Base-by-base conservation (phyloP, 2,797 vertebrate genomes). In the Ctenopoma kingsleyae region DNA sequence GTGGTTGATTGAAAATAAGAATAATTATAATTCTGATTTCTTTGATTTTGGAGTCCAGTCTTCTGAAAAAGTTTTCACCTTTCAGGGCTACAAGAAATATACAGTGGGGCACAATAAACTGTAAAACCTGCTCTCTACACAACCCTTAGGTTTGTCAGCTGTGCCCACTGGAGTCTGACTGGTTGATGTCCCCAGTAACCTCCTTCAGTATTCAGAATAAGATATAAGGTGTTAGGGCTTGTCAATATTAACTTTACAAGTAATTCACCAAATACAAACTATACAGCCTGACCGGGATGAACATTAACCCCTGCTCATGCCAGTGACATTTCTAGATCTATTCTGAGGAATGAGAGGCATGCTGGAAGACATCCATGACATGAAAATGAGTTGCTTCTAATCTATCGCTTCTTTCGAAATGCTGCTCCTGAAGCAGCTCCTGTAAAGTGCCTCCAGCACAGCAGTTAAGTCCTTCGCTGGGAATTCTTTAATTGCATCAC, bases 401-500 rank as follows among this genome's bases (percentile, higher is more conserved):
- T 83, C 74, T 23, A 10, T 17, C 27, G 30, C 76, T 80, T 69
- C 30, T 65, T 71, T 53, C 1, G 32, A 69, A 67, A 27, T 48
- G 50, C 36, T 27, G 49, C 47, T 83, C 51, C 58, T 62, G 55
- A 59, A 66, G 54, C 17, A 8, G 62, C 53, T 71, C 48, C 55
- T 27, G 71, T 71, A 60, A 77, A 61, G 67, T 46, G 67, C 68
- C 65, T 74, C 47, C 50, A 82, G 84, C 71, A 58, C 79, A 55
- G 69, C 51, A 52, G 54, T 81, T 63, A 66, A 71, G 52, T 74
- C 75, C 61, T 76, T 81, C 27, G 17, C 56, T 74, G 80, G 76
- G 86, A 81, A 86, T 87, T 79, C 71, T 81, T 87, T 92, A 90
- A 93, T 89, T 91, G 84, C 78, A 86, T 86, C 83, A 77, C 80